Base-by-base conservation (phyloP, 2,888 invertebrate species). In the Lottia scabra region DNA sequence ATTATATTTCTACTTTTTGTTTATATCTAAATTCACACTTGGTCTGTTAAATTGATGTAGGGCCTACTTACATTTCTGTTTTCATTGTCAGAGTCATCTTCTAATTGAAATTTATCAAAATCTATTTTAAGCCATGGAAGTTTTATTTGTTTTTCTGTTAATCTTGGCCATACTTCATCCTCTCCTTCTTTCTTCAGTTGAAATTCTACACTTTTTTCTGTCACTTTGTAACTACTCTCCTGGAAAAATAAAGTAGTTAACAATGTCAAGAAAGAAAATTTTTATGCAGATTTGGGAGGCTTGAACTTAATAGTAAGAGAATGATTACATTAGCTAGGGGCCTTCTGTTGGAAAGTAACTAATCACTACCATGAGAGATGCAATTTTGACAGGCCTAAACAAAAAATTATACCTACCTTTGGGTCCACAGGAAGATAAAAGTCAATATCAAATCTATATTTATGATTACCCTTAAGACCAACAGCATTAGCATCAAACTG, bases 41-140 rank as follows among this genome's bases (percentile, higher is more conserved):
- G 8, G 1, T 38, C 38, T 38, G 38, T 38, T 6, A 38, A 8
- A 10, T 38, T 38, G 1, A 38, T 10, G 5, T 10, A 8, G 5
- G 8, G 38, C 38, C 38, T 38, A 38, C 38, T 38, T 38, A 38
- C 38, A 38, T 67, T 72, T 38, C 79, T 79, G 30, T 81, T 75
- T 19, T 83, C 80, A 8, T 68, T 44, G 26, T 93, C 92, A 74
- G 92, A 93, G 62, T 93, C 93, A 79, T 95, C 95, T 83, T 95
- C 95, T 4, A 94, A 93, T 84, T 93, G 93, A 94, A 97, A 96
- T 71, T 94, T 92, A 89, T 97, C 96, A 91, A 97, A 97, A 91
- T 97, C 97, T 80, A 97, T 93, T 92, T 96, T 96, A 5, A 98
- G 90, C 97, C 97, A 97, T 0, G 94, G 94, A 0, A 96, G 95